These are phyloP conservation scores for Paramuricea clavata DNA, from an alignment of 92 coral and sea anemone genomes.

Conservation along the genomic window DNA sequence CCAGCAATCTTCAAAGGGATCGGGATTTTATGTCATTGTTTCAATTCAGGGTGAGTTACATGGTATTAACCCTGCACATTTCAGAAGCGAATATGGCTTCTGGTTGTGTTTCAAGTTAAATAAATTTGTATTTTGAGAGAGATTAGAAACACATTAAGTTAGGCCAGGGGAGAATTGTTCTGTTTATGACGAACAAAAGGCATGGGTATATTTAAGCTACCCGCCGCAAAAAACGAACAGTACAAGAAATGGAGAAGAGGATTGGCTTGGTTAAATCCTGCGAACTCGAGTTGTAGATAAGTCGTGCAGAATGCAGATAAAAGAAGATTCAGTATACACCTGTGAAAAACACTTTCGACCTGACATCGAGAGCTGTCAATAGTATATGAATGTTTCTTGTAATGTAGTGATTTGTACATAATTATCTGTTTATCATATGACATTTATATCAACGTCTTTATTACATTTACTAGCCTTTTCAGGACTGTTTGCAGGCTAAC, in stretches of 20 bases:
- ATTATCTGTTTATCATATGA: no score
- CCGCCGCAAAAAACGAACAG: conserved; percentile 53
- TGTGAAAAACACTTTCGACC: conserved; percentile 58
- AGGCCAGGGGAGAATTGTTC: conserved; percentile 70
- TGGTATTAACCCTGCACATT: conserved; percentile 67
- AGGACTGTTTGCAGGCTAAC: no score
- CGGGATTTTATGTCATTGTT: conserved; percentile 50
- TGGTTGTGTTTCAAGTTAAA: not conserved
- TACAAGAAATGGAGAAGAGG: conserved; percentile 62
- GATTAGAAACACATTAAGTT: not conserved
- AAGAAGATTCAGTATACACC: conserved; percentile 50
- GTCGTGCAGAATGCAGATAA: conserved; percentile 37
- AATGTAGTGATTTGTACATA: no score
- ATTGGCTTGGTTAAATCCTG: conserved; percentile 55
- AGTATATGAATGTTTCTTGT: conserved; percentile 13
- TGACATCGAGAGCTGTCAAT: conserved; percentile 60
- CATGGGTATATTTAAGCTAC: conserved; percentile 68
- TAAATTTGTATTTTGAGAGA: not conserved
- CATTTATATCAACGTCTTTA: no score
- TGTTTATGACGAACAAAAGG: conserved; percentile 62
- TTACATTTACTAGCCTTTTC: no score
- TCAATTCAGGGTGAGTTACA: conserved; percentile 20
- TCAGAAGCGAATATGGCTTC: no score
- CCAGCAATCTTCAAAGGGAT: conserved; percentile 63
- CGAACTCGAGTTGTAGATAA: conserved; percentile 48